Percentiles rank a stretch among this genome's conserved stretches.
phyloP scores from a whole-genome alignment of 2,113 vertebrate genomes.

The Lophotis ruficrista region DNA sequence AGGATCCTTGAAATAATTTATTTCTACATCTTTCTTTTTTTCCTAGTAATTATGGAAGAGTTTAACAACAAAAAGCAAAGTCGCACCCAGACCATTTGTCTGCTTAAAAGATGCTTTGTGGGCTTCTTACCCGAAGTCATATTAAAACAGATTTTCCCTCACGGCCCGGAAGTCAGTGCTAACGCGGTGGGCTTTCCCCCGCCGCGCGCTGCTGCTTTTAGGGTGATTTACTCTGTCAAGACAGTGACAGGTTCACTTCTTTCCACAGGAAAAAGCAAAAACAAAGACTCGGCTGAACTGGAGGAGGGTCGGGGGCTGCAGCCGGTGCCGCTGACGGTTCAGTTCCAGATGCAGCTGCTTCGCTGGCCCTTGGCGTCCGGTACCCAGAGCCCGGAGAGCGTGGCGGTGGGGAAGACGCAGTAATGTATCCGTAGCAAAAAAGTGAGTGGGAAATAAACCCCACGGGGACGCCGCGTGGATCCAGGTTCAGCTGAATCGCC shows the following conservation, averaged over 20 bases:
- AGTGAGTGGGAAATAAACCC: constrained; percentile 19
- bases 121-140: background rate
- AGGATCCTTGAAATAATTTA: background rate
- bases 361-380: constrained; percentile 64
- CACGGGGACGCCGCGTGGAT: accelerated
- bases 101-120: background rate
- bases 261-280: constrained; percentile 67
- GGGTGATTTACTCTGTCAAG: background rate
- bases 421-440: background rate
- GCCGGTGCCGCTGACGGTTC: constrained; percentile 70
- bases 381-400: background rate
- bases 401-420: background rate
- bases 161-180: background rate
- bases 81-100: too few species aligned
- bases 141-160: background rate
- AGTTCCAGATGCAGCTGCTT: constrained; percentile 78
- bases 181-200: background rate
- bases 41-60: background rate
- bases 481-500: background rate
- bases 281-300: background rate
- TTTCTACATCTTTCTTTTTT: background rate
- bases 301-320: background rate
- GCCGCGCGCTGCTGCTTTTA: background rate
- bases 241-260: background rate
- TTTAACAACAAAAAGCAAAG: background rate